A percentile compares a stretch with the other conserved stretches of the same genome.
Conservation (phyloP, 1,140 invertebrate species). For the Bombus difficillimus region DNA sequence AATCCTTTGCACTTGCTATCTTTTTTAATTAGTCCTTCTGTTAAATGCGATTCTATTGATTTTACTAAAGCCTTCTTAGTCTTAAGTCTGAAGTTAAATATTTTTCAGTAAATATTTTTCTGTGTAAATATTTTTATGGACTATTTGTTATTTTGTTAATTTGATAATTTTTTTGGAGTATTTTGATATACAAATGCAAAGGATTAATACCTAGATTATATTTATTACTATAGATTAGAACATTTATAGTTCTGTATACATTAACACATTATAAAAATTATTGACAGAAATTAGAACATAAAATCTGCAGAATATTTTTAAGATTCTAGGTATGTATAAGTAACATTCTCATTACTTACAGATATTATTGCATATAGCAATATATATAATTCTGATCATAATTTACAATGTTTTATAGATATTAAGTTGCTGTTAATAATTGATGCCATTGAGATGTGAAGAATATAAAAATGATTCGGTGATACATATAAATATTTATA, state of each 20-base stretch:
- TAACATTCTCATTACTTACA: constrained; percentile 7
- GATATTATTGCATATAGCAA: constrained; percentile 18
- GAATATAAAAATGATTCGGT: neutral
- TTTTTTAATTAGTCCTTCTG: neutral
- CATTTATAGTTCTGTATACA: neutral
- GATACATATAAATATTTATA: constrained; percentile 16
- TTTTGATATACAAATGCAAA: constrained; percentile 9
- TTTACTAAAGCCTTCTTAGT: neutral
- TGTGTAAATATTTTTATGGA: neutral
- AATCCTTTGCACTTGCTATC: constrained; percentile 14
- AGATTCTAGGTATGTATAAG: constrained; percentile 1
- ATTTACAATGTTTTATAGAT: constrained; percentile 11
- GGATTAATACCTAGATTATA: constrained; percentile 6
- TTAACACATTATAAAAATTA: constrained; percentile 4
- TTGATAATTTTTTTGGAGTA: neutral
- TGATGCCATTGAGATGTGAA: constrained; percentile 8
- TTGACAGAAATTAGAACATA: constrained; percentile 7
- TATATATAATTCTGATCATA: neutral
- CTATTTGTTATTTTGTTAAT: neutral
- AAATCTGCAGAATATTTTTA: constrained; percentile 27
- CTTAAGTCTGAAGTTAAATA: neutral
- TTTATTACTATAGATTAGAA: neutral
- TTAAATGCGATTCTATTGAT: neutral
- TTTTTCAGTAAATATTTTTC: neutral
- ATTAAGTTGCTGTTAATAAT: constrained; percentile 2